Conservation (phyloP, 2,888 invertebrate genomes). For the Acleris sparsana region DNA sequence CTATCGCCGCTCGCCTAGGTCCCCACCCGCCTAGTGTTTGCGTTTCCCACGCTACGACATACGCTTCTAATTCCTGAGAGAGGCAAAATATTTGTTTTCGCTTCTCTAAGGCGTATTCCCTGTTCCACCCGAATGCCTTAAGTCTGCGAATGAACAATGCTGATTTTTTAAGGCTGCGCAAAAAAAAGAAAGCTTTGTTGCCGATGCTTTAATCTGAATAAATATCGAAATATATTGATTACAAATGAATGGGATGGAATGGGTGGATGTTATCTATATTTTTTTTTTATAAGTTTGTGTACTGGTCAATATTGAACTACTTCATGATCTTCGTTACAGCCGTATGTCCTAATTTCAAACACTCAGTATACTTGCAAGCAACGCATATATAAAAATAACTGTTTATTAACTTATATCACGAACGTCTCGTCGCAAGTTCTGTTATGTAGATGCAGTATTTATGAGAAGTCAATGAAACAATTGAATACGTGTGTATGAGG, state of each 20-base stretch:
- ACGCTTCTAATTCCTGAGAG: constrained; percentile 53
- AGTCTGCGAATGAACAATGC: constrained; percentile 21
- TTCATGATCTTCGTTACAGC: too few relatives aligned
- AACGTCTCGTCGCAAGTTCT: too few relatives aligned
- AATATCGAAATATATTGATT: constrained; percentile 3
- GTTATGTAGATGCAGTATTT: too few relatives aligned
- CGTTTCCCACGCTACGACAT: constrained; percentile 42
- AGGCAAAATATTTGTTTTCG: constrained; percentile 47
- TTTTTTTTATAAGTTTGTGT: too few relatives aligned
- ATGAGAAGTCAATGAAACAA: too few relatives aligned
- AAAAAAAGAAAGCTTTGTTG: constrained; percentile 20
- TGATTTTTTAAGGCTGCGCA: constrained; percentile 13
- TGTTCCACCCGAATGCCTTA: constrained; percentile 20
- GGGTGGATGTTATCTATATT: not conserved
- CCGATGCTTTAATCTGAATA: constrained; percentile 22
- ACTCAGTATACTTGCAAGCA: too few relatives aligned
- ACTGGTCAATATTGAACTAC: too few relatives aligned
- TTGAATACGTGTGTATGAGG: too few relatives aligned
- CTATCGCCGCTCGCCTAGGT: constrained; percentile 10
- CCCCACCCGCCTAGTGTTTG: constrained; percentile 28
- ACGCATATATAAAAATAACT: too few relatives aligned
- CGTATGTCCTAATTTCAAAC: too few relatives aligned
- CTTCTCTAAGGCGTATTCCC: constrained; percentile 22
- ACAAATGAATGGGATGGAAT: too few relatives aligned
- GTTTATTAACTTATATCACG: too few relatives aligned